phyloP scores from a whole-genome alignment of 64 coral and sea anemone genomes.

The Porites lutea region DNA sequence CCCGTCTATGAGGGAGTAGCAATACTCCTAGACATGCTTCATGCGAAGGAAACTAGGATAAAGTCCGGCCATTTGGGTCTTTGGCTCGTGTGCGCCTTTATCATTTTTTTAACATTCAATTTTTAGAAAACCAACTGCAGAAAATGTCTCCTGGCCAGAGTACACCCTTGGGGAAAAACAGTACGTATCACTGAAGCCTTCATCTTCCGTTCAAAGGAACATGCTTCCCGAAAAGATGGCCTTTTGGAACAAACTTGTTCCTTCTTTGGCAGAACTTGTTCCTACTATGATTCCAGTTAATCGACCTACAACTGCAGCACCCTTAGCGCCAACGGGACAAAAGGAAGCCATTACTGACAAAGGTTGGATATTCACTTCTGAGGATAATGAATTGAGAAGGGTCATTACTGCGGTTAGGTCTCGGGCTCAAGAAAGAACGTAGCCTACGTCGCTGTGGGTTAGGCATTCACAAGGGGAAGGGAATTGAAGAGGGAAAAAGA shows the following conservation, averaged over 20 bases:
- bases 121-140: slow-evolving; percentile 37
- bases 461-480: too few species aligned
- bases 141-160: slow-evolving; percentile 20
- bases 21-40: too few species aligned
- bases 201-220: slow-evolving; percentile 20
- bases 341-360: background rate
- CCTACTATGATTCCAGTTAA: background rate
- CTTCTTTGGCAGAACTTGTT: background rate
- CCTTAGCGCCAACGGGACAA: background rate
- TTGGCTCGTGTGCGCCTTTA: too few species aligned
- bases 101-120: background rate
- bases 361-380: background rate
- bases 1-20: too few species aligned
- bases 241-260: slow-evolving; percentile 65
- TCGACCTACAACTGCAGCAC: background rate
- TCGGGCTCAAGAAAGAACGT: background rate
- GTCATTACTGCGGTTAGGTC: background rate
- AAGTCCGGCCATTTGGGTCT: too few species aligned
- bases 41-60: too few species aligned
- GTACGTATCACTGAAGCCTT: slow-evolving; percentile 62
- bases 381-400: background rate
- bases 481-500: too few species aligned
- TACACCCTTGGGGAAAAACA: slow-evolving; percentile 38
- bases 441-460: too few species aligned
- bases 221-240: slow-evolving; percentile 71